A percentile compares a stretch with the other conserved stretches of the same genome.
Conservation (phyloP, 2,113 vertebrate genomes). For the Lagenorhynchus albirostris region DNA sequence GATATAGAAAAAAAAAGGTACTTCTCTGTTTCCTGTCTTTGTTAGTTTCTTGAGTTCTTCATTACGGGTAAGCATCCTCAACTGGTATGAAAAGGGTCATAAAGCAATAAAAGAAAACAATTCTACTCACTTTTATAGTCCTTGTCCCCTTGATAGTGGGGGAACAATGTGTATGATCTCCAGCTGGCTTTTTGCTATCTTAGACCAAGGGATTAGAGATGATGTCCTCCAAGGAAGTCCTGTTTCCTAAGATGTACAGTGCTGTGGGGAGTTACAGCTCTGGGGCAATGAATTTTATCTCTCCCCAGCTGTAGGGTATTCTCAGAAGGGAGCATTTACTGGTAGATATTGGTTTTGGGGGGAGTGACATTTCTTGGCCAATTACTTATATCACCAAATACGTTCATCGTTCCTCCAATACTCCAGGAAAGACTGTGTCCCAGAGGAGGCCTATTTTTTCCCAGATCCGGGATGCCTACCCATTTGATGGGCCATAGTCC, state of each 20-base stretch:
- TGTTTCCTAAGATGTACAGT: neutral
- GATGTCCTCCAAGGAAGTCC: neutral
- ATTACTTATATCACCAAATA: neutral
- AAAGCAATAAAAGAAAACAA: neutral
- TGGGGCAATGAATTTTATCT: neutral
- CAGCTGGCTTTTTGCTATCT: neutral
- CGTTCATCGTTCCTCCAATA: neutral
- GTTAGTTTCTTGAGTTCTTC: neutral
- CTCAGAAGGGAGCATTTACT: neutral
- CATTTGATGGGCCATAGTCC: neutral
- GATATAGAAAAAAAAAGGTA: neutral
- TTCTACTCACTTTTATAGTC: neutral
- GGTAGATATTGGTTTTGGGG: neutral
- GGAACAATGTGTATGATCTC: neutral
- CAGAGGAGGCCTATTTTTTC: neutral
- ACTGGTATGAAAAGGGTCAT: neutral
- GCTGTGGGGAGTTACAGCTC: neutral
- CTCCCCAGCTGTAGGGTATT: neutral
- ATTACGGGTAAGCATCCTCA: neutral
- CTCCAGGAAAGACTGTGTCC: neutral
- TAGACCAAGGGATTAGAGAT: neutral
- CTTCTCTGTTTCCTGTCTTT: neutral
- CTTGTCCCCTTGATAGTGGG: neutral
- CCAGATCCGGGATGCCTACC: neutral
- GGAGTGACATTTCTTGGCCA: neutral